phyloP scores from a whole-genome alignment of 2,888 invertebrate species.

The Antitype chi region DNA sequence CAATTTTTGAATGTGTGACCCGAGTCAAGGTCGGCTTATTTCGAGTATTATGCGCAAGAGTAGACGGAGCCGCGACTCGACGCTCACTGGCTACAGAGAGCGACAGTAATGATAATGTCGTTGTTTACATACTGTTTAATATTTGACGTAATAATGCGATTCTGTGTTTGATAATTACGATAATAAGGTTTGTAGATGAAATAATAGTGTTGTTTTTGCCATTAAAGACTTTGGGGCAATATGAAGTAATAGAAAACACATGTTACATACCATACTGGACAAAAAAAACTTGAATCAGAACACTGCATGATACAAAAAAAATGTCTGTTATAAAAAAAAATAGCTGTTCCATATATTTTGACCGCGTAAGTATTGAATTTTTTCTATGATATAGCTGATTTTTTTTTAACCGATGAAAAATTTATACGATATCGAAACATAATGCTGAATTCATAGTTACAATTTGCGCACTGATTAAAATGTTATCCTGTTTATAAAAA shows the following conservation, averaged over 20 bases:
- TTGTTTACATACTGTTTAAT: slow-evolving; percentile 62
- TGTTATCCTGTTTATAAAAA: no score
- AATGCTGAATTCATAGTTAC: no score
- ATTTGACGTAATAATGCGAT: slow-evolving; percentile 67
- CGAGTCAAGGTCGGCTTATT: slow-evolving; percentile 76
- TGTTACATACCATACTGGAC: background rate
- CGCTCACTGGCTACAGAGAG: slow-evolving; percentile 73
- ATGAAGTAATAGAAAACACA: background rate
- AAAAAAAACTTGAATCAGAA: background rate
- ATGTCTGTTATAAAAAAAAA: no score
- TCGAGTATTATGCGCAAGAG: slow-evolving; percentile 80
- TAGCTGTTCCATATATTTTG: no score
- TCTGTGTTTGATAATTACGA: slow-evolving; percentile 52
- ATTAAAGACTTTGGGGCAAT: background rate
- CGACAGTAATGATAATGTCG: slow-evolving; percentile 59
- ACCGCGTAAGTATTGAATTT: no score
- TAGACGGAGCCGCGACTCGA: slow-evolving; percentile 66
- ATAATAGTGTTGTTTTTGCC: slow-evolving; percentile 30
- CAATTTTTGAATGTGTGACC: slow-evolving; percentile 37
- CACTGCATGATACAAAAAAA: background rate
- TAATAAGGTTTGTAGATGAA: slow-evolving; percentile 39
- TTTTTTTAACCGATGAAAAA: no score
- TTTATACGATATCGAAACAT: no score
- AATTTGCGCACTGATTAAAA: no score
- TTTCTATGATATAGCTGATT: no score